These are phyloP conservation scores for Cynocephalus volans DNA, from an alignment of 2,113 vertebrate genomes.

Conservation along the genomic window DNA sequence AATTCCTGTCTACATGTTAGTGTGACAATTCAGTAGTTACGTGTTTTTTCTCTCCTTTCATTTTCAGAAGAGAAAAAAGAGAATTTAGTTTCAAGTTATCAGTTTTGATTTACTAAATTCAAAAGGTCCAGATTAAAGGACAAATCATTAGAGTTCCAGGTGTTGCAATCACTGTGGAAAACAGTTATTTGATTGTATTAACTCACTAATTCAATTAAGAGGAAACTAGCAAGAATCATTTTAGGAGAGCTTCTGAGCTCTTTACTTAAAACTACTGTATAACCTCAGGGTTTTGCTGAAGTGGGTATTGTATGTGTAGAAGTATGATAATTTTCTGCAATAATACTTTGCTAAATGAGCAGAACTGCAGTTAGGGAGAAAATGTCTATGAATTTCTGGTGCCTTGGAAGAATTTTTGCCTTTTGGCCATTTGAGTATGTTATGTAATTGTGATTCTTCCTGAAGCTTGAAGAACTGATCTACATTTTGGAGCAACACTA, in stretches of 20 bases:
- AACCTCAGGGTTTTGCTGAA: slow-evolving; percentile 74
- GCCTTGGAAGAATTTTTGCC: neutral
- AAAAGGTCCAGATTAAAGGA: slow-evolving; percentile 19
- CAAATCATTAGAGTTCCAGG: slow-evolving; percentile 50
- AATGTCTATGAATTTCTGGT: slow-evolving; percentile 24
- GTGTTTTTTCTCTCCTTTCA: neutral
- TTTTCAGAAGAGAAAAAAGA: slow-evolving; percentile 28
- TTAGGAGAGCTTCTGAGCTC: slow-evolving; percentile 15
- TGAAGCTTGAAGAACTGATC: neutral
- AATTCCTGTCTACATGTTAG: neutral
- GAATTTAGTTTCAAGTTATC: neutral
- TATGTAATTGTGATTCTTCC: slow-evolving; percentile 59
- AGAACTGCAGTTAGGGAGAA: slow-evolving; percentile 42
- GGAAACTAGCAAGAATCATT: slow-evolving; percentile 31
- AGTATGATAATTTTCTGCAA: slow-evolving; percentile 65
- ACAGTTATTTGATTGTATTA: slow-evolving; percentile 54
- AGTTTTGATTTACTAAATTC: slow-evolving; percentile 43
- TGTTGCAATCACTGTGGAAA: neutral
- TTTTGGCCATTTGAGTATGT: slow-evolving; percentile 58
- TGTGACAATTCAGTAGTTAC: neutral
- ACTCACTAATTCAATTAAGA: slow-evolving; percentile 70
- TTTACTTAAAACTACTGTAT: slow-evolving; percentile 31
- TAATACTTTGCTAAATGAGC: slow-evolving; percentile 65
- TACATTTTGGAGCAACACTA: slow-evolving; percentile 3
- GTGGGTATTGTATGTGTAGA: slow-evolving; percentile 16